Evolutionary conservation across 1,140 invertebrate species (phyloP), one percentile per base, ranked within the genome.

Genomic region (Aporrectodea caliginosa): DNA sequence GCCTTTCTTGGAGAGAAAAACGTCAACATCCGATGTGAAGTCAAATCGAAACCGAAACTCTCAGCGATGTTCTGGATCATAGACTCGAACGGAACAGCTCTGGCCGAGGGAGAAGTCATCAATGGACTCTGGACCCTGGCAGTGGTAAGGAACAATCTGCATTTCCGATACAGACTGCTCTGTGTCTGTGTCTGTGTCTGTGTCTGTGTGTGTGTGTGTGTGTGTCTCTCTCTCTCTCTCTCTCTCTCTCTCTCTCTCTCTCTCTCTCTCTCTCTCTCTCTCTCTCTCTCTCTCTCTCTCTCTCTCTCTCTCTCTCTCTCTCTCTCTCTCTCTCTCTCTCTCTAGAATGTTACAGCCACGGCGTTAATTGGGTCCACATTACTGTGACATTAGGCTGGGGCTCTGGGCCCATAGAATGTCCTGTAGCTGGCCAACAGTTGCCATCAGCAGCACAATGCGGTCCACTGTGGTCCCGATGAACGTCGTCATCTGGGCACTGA

Each of bases 201-300:
- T 58, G 43, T 58, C 43, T 58, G 43, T 58, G 6, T 58, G 43
- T 58, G 6, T 58, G 43, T 58, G 6, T 58, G 43, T 33, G 1
- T 79, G 31, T 76, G 31, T 79, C 32, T 76, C 72, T 79, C 71
- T 79, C 78, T 76, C 32, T 75, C 78, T 35, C 6, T 73, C 78
- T 76, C 73, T 76, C 73, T 79, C 1, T 79, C 43, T 76, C 78
- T 75, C 58, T 76, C 78, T 76, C 2, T 76, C 78, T 76, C 34
- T 77, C 1, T 69, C 30, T 76, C 12, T 2, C n/a, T 69, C 75
- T 69, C 22, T 79, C 31, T n/a, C 34, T 79, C 43, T 58, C 43
- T 58, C 43, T 58, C 43, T 58, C 43, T 58, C 6, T 58, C 43
- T 58, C 43, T 58, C 43, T 22, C 22, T 22, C 43, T 58, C n/a